A percentile compares a stretch with the other conserved stretches of the same genome.
Evolutionary conservation across 1,140 invertebrate genomes (phyloP).

Genomic region (Saxidomus purpurata): DNA sequence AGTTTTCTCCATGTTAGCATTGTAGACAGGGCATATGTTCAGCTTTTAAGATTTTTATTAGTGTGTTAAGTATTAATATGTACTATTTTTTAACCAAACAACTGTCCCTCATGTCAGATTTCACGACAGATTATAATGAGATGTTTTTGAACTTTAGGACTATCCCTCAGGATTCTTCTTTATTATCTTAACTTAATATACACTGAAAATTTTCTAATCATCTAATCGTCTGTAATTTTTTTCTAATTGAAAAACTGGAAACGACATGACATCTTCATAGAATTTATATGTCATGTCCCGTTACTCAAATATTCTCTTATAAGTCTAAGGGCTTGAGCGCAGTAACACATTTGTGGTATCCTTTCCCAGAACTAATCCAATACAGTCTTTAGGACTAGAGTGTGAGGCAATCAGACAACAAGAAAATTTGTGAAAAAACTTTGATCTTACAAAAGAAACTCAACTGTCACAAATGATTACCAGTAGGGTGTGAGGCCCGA

Average conservation of each 20-base stretch:
- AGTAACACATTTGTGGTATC: not conserved
- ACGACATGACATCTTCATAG: constrained; percentile 5
- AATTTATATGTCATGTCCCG: constrained; percentile 1
- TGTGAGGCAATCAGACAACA: constrained; percentile 12
- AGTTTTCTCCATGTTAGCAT: too few species aligned
- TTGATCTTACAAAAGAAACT: constrained; percentile 15
- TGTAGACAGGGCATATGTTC: too few species aligned
- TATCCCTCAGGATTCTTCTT: too few species aligned
- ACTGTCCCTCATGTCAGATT: too few species aligned
- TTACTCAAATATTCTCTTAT: not conserved
- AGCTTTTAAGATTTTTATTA: too few species aligned
- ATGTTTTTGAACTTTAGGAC: too few species aligned
- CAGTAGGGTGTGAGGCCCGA: too few species aligned
- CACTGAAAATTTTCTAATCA: too few species aligned
- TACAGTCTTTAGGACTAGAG: not conserved
- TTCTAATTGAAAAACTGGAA: constrained; percentile 31
- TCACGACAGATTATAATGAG: too few species aligned
- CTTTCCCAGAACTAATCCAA: not conserved
- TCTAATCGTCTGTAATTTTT: not conserved
- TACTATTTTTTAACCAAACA: too few species aligned
- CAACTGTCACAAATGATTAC: constrained; percentile 48
- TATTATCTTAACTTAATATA: too few species aligned
- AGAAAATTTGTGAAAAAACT: not conserved
- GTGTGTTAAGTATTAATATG: too few species aligned
- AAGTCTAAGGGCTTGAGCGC: not conserved